Base-by-base conservation (phyloP, 2,113 vertebrate genomes). In the Vulpes vulpes region DNA sequence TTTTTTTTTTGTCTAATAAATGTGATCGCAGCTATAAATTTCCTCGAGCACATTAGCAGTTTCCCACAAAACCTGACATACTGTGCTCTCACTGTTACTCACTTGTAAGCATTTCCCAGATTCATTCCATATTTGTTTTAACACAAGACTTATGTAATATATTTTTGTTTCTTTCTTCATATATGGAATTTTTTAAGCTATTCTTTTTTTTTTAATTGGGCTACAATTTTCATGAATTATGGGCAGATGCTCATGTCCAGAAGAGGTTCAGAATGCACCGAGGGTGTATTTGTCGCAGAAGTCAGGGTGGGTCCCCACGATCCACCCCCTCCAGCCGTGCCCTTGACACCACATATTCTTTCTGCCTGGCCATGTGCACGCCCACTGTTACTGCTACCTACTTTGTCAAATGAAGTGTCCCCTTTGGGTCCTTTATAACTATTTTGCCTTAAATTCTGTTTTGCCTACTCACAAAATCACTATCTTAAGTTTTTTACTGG, bases 281-380 rank as follows among this genome's bases (percentile, higher is more conserved):
- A 71, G 32, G 11, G 49, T 43, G 69, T 38, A 51, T 22, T 20
- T 5, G 3, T 1, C 17, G 12, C 5, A 12, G 3, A 30, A 49
- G 11, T 17, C 78, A 30, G 43, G 10, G 49, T 14, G 1, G 59
- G 5, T 3, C 16, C n/a, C 19, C 43, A 9, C 0, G 9, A 32
- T 32, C 25, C 73, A 25, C 23, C 73, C 6, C 71, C 23, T 12
- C 14, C 38, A 38, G 5, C 71, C 0, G 25, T 3, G 11, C 5
- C 60, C 25, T 43, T 43, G 43, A 43, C 43, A 43, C 43, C 43
- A 43, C 43, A 7, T 43, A 43, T 43, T 78, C 38, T 38, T 4
- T 23, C 35, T 14, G 1, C 4, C 3, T 10, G 2, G 11, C 14
- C 51, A 4, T 11, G 14, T 2, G 1, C 11, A 2, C 11, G 30